phyloP scores from a whole-genome alignment of 2,888 invertebrate genomes.

The Tinea pellionella region DNA sequence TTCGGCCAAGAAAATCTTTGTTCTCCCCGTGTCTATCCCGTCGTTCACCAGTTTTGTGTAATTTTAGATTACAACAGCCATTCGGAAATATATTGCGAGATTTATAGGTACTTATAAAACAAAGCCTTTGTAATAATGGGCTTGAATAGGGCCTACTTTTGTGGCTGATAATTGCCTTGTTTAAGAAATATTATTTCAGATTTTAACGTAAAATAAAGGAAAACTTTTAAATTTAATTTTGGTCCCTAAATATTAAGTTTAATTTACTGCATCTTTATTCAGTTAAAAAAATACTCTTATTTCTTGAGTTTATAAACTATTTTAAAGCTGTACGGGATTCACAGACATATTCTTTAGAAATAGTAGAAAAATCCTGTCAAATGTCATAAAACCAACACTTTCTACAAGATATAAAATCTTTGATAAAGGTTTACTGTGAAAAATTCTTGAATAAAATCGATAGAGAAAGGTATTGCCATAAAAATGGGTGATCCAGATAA shows the following conservation, averaged over 20 bases:
- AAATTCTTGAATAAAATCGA: no score
- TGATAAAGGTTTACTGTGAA: no score
- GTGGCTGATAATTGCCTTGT: neutral
- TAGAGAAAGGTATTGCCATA: neutral
- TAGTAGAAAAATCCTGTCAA: neutral
- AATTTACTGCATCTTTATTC: no score
- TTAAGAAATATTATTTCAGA: neutral
- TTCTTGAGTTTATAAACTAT: no score
- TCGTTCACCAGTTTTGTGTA: neutral
- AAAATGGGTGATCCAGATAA: slow-evolving; percentile 3
- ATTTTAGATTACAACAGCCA: neutral
- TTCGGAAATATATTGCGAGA: slow-evolving; percentile 6
- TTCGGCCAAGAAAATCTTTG: slow-evolving; percentile 12
- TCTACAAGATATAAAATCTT: neutral
- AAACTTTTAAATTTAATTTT: neutral
- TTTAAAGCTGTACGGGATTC: no score
- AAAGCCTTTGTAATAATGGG: neutral
- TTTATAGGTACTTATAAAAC: neutral
- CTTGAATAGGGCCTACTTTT: neutral
- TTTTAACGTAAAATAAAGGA: neutral
- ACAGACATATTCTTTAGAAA: neutral
- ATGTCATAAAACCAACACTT: neutral
- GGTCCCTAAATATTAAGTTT: no score
- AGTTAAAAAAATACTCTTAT: no score
- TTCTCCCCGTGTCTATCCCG: slow-evolving; percentile 6